A percentile compares a stretch with the other conserved stretches of the same genome.
Conservation (phyloP, 2,888 invertebrate genomes). For the Dryobotodes eremita region DNA sequence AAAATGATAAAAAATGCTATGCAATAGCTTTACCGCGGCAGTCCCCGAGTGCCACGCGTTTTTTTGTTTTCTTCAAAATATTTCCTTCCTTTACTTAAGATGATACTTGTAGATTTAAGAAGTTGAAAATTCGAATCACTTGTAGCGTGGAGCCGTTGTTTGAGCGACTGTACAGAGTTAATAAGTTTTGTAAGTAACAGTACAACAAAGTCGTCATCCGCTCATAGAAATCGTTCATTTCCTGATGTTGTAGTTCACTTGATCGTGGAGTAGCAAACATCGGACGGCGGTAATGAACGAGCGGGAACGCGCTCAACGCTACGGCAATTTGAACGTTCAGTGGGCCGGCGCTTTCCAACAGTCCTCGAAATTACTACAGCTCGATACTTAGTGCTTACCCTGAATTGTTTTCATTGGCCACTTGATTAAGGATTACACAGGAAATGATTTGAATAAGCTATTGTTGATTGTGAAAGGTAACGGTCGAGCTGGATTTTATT, state of each 20-base stretch:
- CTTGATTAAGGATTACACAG: conserved; percentile 71
- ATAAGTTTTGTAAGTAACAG: conserved; percentile 52
- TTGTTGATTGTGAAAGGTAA: conserved; percentile 67
- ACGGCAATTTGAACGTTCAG: conserved; percentile 88
- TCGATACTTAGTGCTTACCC: conserved; percentile 71
- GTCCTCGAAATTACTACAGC: conserved; percentile 84
- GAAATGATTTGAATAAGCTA: conserved; percentile 68
- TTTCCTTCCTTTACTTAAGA: background rate
- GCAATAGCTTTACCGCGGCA: no score
- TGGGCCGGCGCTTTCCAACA: conserved; percentile 84
- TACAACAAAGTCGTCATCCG: conserved; percentile 59
- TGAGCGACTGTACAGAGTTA: conserved; percentile 22
- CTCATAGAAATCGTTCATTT: conserved; percentile 84
- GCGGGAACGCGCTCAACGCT: conserved; percentile 78
- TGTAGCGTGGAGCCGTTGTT: conserved; percentile 21
- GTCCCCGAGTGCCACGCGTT: no score
- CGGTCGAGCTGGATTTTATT: conserved; percentile 61
- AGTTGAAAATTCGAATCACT: conserved; percentile 4
- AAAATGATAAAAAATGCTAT: no score
- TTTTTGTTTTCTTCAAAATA: background rate
- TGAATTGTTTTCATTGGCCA: conserved; percentile 70
- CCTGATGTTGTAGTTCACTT: conserved; percentile 78
- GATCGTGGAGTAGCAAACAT: conserved; percentile 83
- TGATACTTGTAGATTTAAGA: background rate
- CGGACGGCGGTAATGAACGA: conserved; percentile 80